Evolutionary conservation across 2,113 vertebrate species (phyloP).

Genomic region (Anthoscopus minutus): DNA sequence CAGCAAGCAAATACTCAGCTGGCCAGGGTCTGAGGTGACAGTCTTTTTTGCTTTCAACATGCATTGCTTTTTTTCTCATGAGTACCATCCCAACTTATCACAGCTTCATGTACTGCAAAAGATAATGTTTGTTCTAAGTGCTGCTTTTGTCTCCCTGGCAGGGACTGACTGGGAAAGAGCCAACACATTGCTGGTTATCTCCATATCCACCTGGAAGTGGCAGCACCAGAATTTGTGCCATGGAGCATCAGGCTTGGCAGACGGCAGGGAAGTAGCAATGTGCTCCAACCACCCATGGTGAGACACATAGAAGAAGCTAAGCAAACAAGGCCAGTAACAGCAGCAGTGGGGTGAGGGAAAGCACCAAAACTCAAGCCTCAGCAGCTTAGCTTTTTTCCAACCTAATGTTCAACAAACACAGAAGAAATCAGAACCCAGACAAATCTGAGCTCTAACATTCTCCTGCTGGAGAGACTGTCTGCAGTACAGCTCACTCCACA

Average conservation of each 20-base stretch:
- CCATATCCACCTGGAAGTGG: not conserved
- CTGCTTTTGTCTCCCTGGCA: not conserved
- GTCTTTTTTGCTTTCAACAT: not conserved
- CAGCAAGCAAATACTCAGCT: not conserved
- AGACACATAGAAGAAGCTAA: not conserved
- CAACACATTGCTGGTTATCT: not conserved
- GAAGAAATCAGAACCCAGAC: not conserved
- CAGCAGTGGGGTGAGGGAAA: not conserved
- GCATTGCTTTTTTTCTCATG: not conserved
- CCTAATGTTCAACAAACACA: not conserved
- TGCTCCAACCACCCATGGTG: not conserved
- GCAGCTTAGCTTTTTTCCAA: not conserved
- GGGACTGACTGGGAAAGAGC: not conserved
- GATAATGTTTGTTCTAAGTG: not conserved
- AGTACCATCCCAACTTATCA: not conserved
- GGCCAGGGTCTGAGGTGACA: not conserved
- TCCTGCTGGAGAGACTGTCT: not conserved
- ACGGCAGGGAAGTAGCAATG: not conserved
- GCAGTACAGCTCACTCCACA: not conserved
- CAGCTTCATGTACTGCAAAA: not conserved
- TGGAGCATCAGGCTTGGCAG: not conserved
- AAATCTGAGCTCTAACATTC: not conserved
- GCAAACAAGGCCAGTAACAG: not conserved
- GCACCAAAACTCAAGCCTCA: not conserved
- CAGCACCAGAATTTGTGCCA: not conserved